Conservation (phyloP, 2,888 invertebrate genomes). For the Stegana nigrithorax region DNA sequence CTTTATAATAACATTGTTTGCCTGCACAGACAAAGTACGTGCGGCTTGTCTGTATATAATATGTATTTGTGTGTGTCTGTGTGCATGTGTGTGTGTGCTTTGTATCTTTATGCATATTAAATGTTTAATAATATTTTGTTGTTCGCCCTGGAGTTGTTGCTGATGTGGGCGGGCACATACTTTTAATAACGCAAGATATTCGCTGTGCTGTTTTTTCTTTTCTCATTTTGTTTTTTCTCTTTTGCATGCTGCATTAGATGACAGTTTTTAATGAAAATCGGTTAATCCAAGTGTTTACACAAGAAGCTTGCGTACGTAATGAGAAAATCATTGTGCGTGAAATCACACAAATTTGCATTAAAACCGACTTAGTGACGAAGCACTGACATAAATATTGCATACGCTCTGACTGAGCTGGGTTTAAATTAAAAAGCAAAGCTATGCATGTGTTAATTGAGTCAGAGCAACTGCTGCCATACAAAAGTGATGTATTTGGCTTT, state of each 20-base stretch:
- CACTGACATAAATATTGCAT: not conserved
- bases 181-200: too few species aligned
- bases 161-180: too few species aligned
- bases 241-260: not conserved
- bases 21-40: too few species aligned
- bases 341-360: not conserved
- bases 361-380: not conserved
- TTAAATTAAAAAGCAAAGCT: not conserved
- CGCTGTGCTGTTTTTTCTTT: not conserved
- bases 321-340: not conserved
- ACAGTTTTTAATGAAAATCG: constrained; percentile 19
- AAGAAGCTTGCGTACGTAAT: not conserved
- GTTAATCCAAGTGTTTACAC: constrained; percentile 9
- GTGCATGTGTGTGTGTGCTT: not conserved
- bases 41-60: not conserved
- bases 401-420: not conserved
- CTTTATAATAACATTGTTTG: constrained; percentile 51
- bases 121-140: constrained; percentile 7
- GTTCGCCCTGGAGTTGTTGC: not conserved
- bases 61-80: not conserved
- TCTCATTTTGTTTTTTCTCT: not conserved
- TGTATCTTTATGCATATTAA: constrained; percentile 15
- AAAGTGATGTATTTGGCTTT: not conserved
- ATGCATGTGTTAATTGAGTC: not conserved
- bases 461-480: not conserved